Evolutionary conservation across 23 tunicate species (phyloP), one percentile per base, ranked within the genome.

Genomic region (Corella eumyota): DNA sequence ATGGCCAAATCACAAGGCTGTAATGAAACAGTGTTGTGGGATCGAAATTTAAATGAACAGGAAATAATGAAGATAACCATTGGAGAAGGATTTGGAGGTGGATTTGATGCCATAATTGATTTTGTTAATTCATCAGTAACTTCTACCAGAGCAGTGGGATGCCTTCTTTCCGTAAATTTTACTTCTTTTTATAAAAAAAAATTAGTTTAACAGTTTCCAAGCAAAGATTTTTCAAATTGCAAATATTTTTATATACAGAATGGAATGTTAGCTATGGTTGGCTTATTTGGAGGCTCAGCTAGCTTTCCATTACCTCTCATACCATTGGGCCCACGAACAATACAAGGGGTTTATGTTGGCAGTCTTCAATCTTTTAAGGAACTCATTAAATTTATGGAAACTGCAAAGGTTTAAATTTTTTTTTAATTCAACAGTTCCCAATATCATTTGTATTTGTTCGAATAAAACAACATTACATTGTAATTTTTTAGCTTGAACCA

Each of bases 101-200:
- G 80, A 13, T 74, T 53, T 54, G 80, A 74, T 30, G 80, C 62
- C n/a, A 44, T 74, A 15, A 51, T 74, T 36, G 80, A 74, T 29
- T 49, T 64, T 3, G 80, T 74, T 6, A 64, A 64, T 53, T 32
- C 65, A 5, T 35, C 23, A 19, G 48, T 19, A 24, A 64, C 80
- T 2, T 27, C 69, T 1, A 44, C 36, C 25, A 35, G 71, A 36
- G 80, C 80, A 5, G 40, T 64, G 34, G 35, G 47, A n/a, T 54
- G 64, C 34, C 40, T 74, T 56, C 25, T 33, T 35, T 32, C 45
- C 55, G 80, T 74, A 40, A 46, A 51, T 26, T 36, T n/a, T 6
- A n/a, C 15, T 40, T 40, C 48, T 15, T 11, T 15, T 13, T 24
- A 20, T 24, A 53, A 20, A 9, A 9, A 11, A 11, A 40, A 11